phyloP scores from a whole-genome alignment of 2,888 invertebrate species.

The Bellardia pandia region DNA sequence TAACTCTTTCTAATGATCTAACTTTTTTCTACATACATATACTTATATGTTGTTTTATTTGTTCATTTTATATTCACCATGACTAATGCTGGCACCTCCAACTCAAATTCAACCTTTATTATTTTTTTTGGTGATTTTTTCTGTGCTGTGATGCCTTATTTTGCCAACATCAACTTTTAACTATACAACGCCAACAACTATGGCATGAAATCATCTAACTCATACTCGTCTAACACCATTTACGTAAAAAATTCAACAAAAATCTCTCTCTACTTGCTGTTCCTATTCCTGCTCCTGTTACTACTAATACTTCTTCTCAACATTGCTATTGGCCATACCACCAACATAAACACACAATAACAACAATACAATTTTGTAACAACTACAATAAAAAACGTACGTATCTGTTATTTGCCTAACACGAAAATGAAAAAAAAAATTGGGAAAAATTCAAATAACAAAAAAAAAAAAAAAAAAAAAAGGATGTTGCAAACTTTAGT shows the following conservation, averaged over 20 bases:
- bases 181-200: constrained; percentile 43
- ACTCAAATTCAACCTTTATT: constrained; percentile 65
- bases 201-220: constrained; percentile 49
- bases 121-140: constrained; percentile 46
- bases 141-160: constrained; percentile 63
- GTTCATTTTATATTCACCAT: constrained; percentile 66
- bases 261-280: constrained; percentile 26
- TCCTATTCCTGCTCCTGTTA: constrained; percentile 40
- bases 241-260: constrained; percentile 52
- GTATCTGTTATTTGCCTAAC: constrained; percentile 67
- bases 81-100: constrained; percentile 68
- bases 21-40: constrained; percentile 57
- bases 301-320: constrained; percentile 37
- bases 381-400: constrained; percentile 64
- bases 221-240: constrained; percentile 50
- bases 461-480: constrained; percentile 65
- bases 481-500: constrained; percentile 82
- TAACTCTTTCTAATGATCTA: constrained; percentile 69
- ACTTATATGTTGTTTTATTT: constrained; percentile 63
- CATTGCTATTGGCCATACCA: constrained; percentile 62
- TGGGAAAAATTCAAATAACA: not conserved
- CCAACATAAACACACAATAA: constrained; percentile 68
- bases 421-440: constrained; percentile 36
- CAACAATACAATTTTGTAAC: constrained; percentile 62
- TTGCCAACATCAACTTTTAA: constrained; percentile 69